Base-by-base conservation (phyloP, 2,113 vertebrate species). In the Toxostoma redivivum region DNA sequence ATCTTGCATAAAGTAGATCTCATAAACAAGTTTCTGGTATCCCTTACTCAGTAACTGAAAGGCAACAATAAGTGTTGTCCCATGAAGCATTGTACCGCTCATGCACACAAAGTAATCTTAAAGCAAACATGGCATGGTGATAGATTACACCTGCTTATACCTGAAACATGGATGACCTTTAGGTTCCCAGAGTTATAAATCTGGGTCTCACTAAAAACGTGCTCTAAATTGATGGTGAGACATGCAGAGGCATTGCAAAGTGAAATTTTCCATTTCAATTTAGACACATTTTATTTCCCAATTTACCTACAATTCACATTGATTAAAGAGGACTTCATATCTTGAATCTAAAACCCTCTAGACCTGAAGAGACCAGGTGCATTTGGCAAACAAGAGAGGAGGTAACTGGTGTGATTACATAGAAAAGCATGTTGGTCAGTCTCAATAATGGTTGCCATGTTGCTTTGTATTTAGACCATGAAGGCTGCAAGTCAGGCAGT, bases 391-490 rank as follows among this genome's bases (percentile, higher is more conserved):
- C 24, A 30, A 38, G 33, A 67, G 30, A 31, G 15, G 16, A 30
- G 23, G 3, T 18, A 72, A 57, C n/a, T 54, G 14, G 7, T 70
- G 84, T 60, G 4, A 51, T 24, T 18, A 45, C 30, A 28, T 2
- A 66, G 62, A 65, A 80, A 28, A 82, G 4, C 28, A 22, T 3
- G 4, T 30, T 66, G 23, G 11, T 87, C 65, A 69, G 70, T 42
- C 50, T 76, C 0, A 0, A 15, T 30, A 76, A 53, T 45, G 15
- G 60, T 47, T 78, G 57, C 56, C 30, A 2, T 40, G 44, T 25
- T 74, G 64, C 20, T 47, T 60, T 37, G 33, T 45, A 48, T 38
- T 94, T 77, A 48, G 30, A 35, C 48, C 42, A 42, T 5, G 3
- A 76, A 70, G 45, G 27, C 31, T 92, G 33, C 38, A 77, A 85